These are phyloP conservation scores for Bombus pascuorum DNA, from an alignment of 1,140 invertebrate species.

Conservation along the genomic window DNA sequence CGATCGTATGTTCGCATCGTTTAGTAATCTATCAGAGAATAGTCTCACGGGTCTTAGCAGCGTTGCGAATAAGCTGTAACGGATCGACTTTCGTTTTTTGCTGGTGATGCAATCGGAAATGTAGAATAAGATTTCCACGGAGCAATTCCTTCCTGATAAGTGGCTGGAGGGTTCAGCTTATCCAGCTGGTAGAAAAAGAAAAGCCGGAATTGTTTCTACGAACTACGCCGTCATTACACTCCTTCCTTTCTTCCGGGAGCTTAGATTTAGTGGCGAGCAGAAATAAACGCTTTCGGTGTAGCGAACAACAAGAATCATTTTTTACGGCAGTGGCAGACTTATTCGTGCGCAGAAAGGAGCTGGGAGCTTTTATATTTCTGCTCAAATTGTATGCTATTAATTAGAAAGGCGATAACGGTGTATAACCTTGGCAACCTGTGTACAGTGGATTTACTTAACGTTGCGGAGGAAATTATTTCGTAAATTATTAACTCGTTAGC, in stretches of 20 bases:
- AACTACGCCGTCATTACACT: conserved; percentile 56
- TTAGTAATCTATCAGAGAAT: not conserved
- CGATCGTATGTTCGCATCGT: not conserved
- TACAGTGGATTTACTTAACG: conserved; percentile 2
- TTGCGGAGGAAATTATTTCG: not conserved
- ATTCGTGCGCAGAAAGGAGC: conserved; percentile 37
- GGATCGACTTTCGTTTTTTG: not conserved
- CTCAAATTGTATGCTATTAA: conserved; percentile 30
- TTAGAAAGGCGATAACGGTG: conserved; percentile 22
- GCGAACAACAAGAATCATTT: conserved; percentile 70
- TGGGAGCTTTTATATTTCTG: conserved; percentile 25
- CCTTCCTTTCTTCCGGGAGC: conserved; percentile 36
- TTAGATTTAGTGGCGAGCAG: conserved; percentile 66
- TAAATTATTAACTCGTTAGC: conserved; percentile 5
- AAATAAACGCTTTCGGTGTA: conserved; percentile 65
- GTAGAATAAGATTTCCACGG: conserved; percentile 49
- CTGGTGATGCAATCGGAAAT: conserved; percentile 25
- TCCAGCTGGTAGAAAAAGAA: conserved; percentile 53
- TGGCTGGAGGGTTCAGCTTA: conserved; percentile 58
- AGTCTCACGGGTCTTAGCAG: not conserved
- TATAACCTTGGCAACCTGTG: conserved; percentile 1
- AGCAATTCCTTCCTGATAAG: conserved; percentile 66
- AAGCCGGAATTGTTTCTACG: conserved; percentile 60
- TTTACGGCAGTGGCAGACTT: conserved; percentile 59
- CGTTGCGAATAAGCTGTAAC: not conserved